Evolutionary conservation across 37 sponge, comb jelly and placozoan genomes (phyloP).

Genomic region (Beroe ovata): DNA sequence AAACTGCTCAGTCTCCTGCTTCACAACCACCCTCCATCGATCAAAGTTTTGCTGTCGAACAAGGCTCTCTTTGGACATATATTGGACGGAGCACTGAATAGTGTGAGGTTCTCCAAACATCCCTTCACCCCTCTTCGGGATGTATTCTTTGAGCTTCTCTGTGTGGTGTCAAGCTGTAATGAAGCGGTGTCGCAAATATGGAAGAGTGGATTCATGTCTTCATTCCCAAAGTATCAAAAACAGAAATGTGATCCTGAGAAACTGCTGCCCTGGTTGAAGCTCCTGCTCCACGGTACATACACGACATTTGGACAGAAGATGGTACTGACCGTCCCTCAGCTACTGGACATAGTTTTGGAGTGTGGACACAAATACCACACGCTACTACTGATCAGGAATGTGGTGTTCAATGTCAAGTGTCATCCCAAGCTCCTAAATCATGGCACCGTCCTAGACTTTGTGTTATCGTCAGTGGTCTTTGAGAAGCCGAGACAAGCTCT

Average conservation of each 20-base stretch:
- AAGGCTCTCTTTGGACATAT: not conserved
- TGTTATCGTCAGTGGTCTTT: not conserved
- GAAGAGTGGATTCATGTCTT: constrained; percentile 38
- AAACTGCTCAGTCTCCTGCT: constrained; percentile 1
- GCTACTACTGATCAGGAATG: constrained; percentile 7
- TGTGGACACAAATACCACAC: constrained; percentile 10
- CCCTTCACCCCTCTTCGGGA: constrained; percentile 34
- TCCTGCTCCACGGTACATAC: constrained; percentile 48
- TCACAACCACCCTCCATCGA: not conserved
- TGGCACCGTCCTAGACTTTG: not conserved
- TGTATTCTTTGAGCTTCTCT: constrained; percentile 42
- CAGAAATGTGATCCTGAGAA: constrained; percentile 46
- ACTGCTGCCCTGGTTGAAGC: constrained; percentile 21
- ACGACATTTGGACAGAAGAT: constrained; percentile 55
- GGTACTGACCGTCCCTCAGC: constrained; percentile 43
- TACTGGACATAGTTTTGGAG: constrained; percentile 39
- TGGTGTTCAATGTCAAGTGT: constrained; percentile 50
- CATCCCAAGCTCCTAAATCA: constrained; percentile 54
- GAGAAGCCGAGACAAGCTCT: constrained; percentile 43
- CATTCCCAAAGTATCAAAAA: constrained; percentile 33
- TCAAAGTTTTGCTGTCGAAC: not conserved
- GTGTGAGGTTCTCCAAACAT: constrained; percentile 36
- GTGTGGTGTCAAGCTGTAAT: not conserved
- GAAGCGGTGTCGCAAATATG: constrained; percentile 46
- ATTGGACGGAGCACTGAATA: not conserved